Evolutionary conservation across 1,140 invertebrate species (phyloP).

Genomic region (Lordiphosa collinella): DNA sequence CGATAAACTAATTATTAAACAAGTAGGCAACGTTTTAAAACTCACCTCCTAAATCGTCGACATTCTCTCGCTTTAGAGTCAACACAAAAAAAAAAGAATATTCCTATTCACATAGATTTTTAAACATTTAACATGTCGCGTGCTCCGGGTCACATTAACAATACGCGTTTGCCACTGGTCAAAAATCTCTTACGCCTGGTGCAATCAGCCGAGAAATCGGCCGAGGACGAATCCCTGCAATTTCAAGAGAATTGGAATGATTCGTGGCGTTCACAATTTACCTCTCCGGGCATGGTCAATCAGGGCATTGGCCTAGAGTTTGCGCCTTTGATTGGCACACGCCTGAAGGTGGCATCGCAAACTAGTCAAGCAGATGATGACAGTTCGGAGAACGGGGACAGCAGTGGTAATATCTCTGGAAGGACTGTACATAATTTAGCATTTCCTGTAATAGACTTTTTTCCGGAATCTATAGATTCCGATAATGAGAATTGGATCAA

Average conservation of each 20-base stretch:
- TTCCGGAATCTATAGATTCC: conserved; percentile 12
- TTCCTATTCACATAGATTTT: too few relatives aligned
- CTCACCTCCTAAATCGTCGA: too few relatives aligned
- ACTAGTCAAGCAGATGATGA: neutral
- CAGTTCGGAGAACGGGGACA: conserved; percentile 22
- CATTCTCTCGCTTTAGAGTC: too few relatives aligned
- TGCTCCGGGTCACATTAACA: too few relatives aligned
- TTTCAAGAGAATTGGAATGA: conserved; percentile 30
- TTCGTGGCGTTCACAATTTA: conserved; percentile 28
- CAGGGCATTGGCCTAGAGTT: conserved; percentile 30
- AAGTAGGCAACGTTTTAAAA: too few relatives aligned
- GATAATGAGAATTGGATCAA: conserved; percentile 22
- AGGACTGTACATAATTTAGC: neutral
- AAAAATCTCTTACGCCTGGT: neutral
- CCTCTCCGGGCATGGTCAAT: conserved; percentile 12
- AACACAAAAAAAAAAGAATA: too few relatives aligned
- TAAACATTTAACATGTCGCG: too few relatives aligned
- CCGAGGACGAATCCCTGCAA: conserved; percentile 22
- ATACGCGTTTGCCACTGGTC: conserved; percentile 2
- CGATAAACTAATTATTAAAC: too few relatives aligned
- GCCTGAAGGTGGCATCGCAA: neutral
- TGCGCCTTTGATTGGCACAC: neutral
- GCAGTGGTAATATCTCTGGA: neutral
- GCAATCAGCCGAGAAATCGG: neutral
- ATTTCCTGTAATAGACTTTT: neutral